phyloP scores from a whole-genome alignment of 2,113 vertebrate genomes.

The human (Homo sapiens) region DNA sequence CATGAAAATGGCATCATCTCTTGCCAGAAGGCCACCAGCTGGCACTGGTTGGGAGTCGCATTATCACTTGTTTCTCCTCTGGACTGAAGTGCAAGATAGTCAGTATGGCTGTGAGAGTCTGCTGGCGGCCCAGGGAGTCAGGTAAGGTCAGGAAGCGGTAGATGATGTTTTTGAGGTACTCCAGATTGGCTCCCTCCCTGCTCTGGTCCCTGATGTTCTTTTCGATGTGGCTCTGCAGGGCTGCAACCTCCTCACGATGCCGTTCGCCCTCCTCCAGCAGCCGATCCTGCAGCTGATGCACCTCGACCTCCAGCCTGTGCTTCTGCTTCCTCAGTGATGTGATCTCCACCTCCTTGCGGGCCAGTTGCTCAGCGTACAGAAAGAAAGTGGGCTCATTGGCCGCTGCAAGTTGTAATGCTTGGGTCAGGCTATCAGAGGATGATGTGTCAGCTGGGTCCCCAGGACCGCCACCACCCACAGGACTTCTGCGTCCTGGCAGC shows the following conservation, averaged over 20 bases:
- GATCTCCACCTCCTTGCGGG: constrained; percentile 92
- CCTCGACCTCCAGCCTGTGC: constrained; percentile 88
- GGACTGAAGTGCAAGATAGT: constrained; percentile 97
- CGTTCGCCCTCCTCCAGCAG: constrained; percentile 86
- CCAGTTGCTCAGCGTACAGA: constrained; percentile 94
- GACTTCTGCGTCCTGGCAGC: constrained; percentile 61
- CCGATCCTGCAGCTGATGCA: constrained; percentile 87
- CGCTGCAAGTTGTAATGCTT: constrained; percentile 82
- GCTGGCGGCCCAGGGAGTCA: constrained; percentile 90
- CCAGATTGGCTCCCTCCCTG: constrained; percentile 95
- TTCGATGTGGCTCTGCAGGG: constrained; percentile 84
- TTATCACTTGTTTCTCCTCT: constrained; percentile 88
- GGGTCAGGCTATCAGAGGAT: constrained; percentile 79
- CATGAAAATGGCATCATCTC: constrained; percentile 81
- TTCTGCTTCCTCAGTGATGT: constrained; percentile 88
- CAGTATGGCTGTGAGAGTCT: constrained; percentile 94
- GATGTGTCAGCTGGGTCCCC: fast-evolving
- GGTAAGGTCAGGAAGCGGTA: constrained; percentile 93
- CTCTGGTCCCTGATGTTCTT: constrained; percentile 88
- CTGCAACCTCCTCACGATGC: constrained; percentile 84
- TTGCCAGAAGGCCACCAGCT: constrained; percentile 92
- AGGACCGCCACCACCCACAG: fast-evolving
- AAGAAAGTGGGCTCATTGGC: constrained; percentile 90
- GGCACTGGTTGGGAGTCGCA: constrained; percentile 82
- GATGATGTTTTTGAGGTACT: constrained; percentile 97